Base-by-base conservation (phyloP, 1,140 invertebrate species). In the Caenorhabditis elegans region DNA sequence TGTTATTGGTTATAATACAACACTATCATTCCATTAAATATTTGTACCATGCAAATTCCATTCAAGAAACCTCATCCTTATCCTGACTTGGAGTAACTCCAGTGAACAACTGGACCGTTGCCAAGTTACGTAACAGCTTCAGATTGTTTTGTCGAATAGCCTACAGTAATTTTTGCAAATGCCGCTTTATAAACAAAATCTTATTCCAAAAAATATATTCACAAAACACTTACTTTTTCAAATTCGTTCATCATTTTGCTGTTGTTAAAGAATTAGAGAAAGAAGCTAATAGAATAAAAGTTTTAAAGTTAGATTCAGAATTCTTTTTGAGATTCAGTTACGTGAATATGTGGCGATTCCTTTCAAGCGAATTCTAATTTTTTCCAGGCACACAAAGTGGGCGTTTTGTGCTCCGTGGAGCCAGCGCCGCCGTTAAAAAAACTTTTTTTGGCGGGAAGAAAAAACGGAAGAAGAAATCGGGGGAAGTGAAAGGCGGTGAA, bases 101-200 rank as follows among this genome's bases (percentile, higher is more conserved):
- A 11, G 60, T 70, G 60, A 70, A 70, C 34, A 70, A 22, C 22
- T 70, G 60, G 34, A 70, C 60, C 0, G 60, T 70, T 22, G 60
- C 60, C 60, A 70, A 22, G 26, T 70, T 70, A 70, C 60, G 60
- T 70, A 70, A 39, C 60, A 70, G 34, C 60, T 70, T 70, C 60
- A 70, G 60, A 70, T 70, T 70, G 60, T 70, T 70, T 70, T 70
- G 34, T 39, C 55, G 55, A n/a, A 65, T 70, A 22, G 60, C 60
- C 60, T 70, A 70, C 28, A 60, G 53, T 31, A 60, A n/a, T 10
- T n/a, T n/a, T n/a, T n/a, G n/a, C n/a, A n/a, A n/a, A n/a, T n/a
- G n/a, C n/a, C n/a, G n/a, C n/a, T n/a, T n/a, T n/a, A n/a, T n/a
- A n/a, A n/a, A n/a, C n/a, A n/a, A n/a, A n/a, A n/a, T n/a, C n/a